Evolutionary conservation across 1,140 invertebrate genomes (phyloP).

Genomic region (Pseudoatta argentina): DNA sequence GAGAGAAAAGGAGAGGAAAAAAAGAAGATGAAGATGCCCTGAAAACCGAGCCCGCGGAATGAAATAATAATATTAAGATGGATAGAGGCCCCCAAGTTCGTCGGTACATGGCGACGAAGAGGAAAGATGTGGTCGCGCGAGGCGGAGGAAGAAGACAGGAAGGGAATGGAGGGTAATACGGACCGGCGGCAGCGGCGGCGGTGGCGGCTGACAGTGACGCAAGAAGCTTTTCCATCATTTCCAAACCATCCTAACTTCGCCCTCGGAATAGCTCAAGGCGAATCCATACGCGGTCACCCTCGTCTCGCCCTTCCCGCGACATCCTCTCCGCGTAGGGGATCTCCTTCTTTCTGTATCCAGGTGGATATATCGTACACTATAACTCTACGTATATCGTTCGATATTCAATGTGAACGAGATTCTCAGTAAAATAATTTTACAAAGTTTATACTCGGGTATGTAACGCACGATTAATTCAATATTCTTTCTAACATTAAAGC

Average conservation of each 20-base stretch:
- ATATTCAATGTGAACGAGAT: slow-evolving; percentile 14
- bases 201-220: slow-evolving; percentile 77
- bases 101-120: slow-evolving; percentile 72
- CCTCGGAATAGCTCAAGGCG: slow-evolving; percentile 70
- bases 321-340: slow-evolving; percentile 33
- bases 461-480: background rate
- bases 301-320: slow-evolving; percentile 24
- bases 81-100: slow-evolving; percentile 77
- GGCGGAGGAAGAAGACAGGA: slow-evolving; percentile 31
- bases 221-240: slow-evolving; percentile 78
- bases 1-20: background rate
- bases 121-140: background rate
- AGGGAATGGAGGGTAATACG: slow-evolving; percentile 53
- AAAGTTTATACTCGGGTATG: background rate
- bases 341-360: slow-evolving; percentile 59
- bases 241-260: slow-evolving; percentile 75
- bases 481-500: background rate
- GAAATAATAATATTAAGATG: slow-evolving; percentile 85
- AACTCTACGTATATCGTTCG: background rate
- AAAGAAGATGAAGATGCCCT: slow-evolving; percentile 61
- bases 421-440: slow-evolving; percentile 36
- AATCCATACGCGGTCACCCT: slow-evolving; percentile 73
- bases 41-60: slow-evolving; percentile 81
- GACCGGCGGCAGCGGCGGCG: slow-evolving; percentile 4
- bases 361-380: slow-evolving; percentile 12